Evolutionary conservation across 2,113 vertebrate genomes (phyloP).

Genomic region (Machaerirhynchus nigripectus): DNA sequence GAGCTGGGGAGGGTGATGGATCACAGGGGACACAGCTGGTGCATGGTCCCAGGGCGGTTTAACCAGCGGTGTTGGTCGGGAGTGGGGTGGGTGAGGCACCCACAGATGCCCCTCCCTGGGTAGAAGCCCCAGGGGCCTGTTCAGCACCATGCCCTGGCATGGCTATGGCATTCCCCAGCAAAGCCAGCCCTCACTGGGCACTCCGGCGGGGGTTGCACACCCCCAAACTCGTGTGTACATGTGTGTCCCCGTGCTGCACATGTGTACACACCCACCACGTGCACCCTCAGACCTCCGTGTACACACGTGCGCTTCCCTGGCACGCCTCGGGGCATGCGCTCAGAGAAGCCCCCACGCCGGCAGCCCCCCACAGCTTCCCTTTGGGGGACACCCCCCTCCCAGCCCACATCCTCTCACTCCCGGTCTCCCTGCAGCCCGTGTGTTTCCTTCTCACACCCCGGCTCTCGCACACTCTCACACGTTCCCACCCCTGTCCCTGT

Average conservation of each 20-base stretch:
- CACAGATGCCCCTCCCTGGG: background rate
- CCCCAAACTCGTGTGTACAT: accelerated
- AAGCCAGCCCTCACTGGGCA: background rate
- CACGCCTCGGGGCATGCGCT: accelerated
- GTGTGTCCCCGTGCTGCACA: accelerated
- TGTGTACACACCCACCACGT: accelerated
- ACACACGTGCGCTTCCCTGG: accelerated
- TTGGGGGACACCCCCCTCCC: background rate
- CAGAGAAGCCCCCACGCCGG: background rate
- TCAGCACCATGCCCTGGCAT: background rate
- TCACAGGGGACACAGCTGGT: background rate
- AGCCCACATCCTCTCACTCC: background rate
- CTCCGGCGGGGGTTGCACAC: background rate
- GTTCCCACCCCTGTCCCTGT: background rate
- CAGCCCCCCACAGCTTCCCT: background rate
- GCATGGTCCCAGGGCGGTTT: background rate
- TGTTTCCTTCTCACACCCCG: background rate
- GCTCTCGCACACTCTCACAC: background rate
- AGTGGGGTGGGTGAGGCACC: background rate
- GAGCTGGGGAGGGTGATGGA: background rate
- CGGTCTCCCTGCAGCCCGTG: accelerated
- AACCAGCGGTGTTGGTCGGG: too few species aligned
- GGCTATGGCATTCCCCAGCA: background rate
- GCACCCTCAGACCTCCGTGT: background rate
- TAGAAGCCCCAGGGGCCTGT: background rate